These are phyloP conservation scores for Eospalax fontanierii DNA, from an alignment of 2,797 vertebrate genomes.

Conservation along the genomic window DNA sequence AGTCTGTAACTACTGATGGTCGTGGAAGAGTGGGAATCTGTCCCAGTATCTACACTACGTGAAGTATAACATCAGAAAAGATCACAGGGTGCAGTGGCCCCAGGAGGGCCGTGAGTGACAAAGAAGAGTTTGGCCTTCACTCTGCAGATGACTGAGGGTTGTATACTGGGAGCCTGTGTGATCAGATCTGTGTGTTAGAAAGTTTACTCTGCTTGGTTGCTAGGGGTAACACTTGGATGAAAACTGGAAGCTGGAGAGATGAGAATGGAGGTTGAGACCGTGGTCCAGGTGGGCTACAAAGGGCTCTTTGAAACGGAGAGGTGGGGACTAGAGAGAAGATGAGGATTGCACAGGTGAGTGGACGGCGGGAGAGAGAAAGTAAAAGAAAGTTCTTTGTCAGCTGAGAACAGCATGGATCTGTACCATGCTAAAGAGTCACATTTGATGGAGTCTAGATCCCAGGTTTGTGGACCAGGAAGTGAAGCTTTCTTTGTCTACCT, in stretches of 20 bases:
- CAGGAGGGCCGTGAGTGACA: background rate
- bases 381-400: background rate
- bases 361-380: background rate
- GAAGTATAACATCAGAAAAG: background rate
- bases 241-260: background rate
- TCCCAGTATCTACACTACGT: background rate
- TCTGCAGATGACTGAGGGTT: background rate
- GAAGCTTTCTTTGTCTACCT: background rate
- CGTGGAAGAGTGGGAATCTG: background rate
- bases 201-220: background rate
- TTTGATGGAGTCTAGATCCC: fast-evolving
- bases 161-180: background rate
- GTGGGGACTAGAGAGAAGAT: background rate
- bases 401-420: fast-evolving
- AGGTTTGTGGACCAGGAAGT: background rate
- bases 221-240: background rate
- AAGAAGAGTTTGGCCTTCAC: background rate
- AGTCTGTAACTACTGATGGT: background rate
- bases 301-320: background rate
- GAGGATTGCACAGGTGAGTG: fast-evolving
- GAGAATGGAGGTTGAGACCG: too few species aligned
- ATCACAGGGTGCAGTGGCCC: background rate
- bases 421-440: background rate
- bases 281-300: background rate
- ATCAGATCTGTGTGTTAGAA: background rate